phyloP scores from a whole-genome alignment of 2,888 invertebrate genomes.

The Choristoneura rosaceana region DNA sequence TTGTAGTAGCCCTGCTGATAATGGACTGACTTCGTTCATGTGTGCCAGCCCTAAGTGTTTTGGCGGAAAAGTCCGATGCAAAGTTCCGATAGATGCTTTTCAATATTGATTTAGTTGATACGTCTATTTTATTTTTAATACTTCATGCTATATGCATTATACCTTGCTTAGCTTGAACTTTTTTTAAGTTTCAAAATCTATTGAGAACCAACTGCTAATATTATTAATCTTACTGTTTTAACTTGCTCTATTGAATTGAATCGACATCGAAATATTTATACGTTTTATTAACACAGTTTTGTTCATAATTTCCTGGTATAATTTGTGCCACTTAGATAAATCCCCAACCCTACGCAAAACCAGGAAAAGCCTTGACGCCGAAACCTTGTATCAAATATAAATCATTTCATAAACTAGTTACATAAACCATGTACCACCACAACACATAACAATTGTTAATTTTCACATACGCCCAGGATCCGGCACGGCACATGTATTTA shows the following conservation, averaged over 20 bases:
- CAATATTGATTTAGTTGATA: not conserved
- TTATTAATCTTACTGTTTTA: no score
- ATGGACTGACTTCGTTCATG: not conserved
- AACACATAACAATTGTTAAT: constrained; percentile 49
- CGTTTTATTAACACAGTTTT: no score
- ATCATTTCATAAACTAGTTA: constrained; percentile 1
- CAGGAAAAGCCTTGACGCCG: constrained; percentile 18
- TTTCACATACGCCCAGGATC: constrained; percentile 77
- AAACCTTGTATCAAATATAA: not conserved
- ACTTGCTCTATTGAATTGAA: no score
- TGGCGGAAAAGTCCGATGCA: not conserved
- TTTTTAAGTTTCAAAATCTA: no score
- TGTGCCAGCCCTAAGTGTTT: not conserved
- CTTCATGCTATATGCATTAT: no score
- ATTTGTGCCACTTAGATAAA: not conserved
- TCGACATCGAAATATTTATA: no score
- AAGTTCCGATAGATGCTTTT: not conserved
- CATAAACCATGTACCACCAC: not conserved
- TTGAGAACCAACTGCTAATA: no score
- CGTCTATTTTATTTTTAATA: no score
- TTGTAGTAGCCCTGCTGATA: no score
- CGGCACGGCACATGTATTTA: constrained; percentile 80
- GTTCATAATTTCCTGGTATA: no score
- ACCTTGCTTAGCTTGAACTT: no score
- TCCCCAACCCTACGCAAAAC: not conserved